These are phyloP conservation scores for Noctua janthina DNA, from an alignment of 2,888 invertebrate species.

Conservation along the genomic window DNA sequence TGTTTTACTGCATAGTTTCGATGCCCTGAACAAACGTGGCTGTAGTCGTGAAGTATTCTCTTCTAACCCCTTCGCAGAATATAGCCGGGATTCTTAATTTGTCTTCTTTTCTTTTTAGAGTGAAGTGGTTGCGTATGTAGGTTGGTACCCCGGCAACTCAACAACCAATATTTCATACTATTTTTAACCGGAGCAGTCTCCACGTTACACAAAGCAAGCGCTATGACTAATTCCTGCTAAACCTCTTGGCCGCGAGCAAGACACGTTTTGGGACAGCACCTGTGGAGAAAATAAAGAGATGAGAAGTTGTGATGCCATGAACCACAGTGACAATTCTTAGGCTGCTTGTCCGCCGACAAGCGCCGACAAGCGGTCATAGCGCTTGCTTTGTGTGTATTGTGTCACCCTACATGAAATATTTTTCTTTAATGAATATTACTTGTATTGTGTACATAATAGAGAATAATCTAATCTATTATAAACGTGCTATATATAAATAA, in stretches of 20 bases:
- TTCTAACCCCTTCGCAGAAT: neutral
- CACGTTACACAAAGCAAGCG: neutral
- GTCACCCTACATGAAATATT: too few relatives aligned
- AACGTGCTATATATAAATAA: neutral
- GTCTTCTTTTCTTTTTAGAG: neutral
- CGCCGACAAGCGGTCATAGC: too few relatives aligned
- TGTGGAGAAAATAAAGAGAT: too few relatives aligned
- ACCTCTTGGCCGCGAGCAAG: too few relatives aligned
- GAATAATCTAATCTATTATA: too few relatives aligned
- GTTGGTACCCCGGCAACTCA: neutral
- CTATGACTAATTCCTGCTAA: neutral
- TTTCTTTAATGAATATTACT: too few relatives aligned
- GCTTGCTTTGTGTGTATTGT: too few relatives aligned
- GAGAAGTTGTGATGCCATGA: too few relatives aligned
- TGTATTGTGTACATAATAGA: too few relatives aligned
- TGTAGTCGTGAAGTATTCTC: neutral
- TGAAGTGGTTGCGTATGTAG: neutral
- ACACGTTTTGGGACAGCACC: neutral
- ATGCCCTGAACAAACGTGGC: neutral
- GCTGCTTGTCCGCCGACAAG: too few relatives aligned
- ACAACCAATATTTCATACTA: conserved; percentile 15
- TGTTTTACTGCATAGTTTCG: neutral
- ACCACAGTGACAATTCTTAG: too few relatives aligned
- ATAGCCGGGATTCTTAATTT: neutral
- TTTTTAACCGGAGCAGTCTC: conserved; percentile 24